Evolutionary conservation across 2,888 invertebrate genomes (phyloP).

Genomic region (Lucinisca nassula): DNA sequence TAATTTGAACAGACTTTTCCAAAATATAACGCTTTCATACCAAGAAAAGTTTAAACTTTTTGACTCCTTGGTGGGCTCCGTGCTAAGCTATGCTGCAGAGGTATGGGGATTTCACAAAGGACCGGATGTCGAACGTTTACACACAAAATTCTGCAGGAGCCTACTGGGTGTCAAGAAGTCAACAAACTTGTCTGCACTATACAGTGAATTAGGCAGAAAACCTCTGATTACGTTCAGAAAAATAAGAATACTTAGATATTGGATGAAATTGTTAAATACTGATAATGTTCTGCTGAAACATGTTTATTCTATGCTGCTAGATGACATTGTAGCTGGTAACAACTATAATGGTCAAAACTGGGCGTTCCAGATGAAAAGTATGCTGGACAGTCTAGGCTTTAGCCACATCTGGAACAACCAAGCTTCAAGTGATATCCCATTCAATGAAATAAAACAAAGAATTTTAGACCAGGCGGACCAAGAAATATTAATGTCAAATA

Average conservation of each 20-base stretch:
- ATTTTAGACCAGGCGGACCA: background rate
- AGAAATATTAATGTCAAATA: background rate
- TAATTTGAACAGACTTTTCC: background rate
- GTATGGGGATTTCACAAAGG: background rate
- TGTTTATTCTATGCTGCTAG: background rate
- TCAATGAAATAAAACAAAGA: background rate
- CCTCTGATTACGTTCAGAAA: background rate
- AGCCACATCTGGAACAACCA: constrained; percentile 4
- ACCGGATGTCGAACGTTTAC: background rate
- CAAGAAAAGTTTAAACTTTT: background rate
- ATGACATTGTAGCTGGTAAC: background rate
- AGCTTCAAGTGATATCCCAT: background rate
- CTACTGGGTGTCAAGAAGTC: background rate
- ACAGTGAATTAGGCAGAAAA: background rate
- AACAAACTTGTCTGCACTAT: background rate
- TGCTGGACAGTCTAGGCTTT: background rate
- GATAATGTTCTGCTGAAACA: background rate
- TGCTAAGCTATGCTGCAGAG: background rate
- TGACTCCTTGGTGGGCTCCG: background rate
- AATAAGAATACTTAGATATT: constrained; percentile 7
- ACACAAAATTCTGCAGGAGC: background rate
- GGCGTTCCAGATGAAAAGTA: background rate
- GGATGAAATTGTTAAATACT: background rate
- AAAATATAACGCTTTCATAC: background rate
- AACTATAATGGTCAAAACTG: background rate